phyloP scores from a whole-genome alignment of 2,113 vertebrate species.

The Odocoileus hemionus region DNA sequence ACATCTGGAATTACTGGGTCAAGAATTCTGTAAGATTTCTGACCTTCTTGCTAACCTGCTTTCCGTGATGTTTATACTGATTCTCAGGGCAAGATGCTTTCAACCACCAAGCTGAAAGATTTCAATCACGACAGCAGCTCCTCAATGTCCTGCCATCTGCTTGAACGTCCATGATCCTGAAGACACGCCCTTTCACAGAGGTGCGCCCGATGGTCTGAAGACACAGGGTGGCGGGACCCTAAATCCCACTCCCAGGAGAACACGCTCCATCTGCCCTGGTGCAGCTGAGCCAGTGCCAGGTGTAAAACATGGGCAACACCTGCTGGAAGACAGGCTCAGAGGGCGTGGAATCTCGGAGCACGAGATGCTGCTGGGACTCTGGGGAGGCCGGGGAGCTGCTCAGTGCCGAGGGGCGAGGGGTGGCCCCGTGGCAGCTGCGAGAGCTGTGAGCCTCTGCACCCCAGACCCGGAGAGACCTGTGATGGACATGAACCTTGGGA shows the following conservation, averaged over 20 bases:
- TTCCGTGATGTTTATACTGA: too few species aligned
- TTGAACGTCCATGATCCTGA: too few species aligned
- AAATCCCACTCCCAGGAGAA: fast-evolving
- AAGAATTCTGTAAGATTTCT: not conserved
- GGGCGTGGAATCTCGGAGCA: fast-evolving
- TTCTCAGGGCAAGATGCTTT: not conserved
- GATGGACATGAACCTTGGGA: fast-evolving
- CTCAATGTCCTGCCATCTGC: fast-evolving
- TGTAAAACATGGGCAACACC: fast-evolving
- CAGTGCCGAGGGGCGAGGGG: fast-evolving
- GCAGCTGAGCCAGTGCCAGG: fast-evolving
- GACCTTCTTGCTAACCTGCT: not conserved
- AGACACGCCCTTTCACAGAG: too few species aligned
- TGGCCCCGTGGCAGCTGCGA: fast-evolving
- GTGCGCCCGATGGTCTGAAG: not conserved
- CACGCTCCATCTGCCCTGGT: fast-evolving
- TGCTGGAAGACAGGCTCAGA: not conserved
- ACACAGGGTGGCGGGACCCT: fast-evolving
- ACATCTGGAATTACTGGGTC: not conserved
- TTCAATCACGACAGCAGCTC: fast-evolving
- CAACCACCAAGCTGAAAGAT: fast-evolving
- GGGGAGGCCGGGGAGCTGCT: fast-evolving
- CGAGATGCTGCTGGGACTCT: fast-evolving
- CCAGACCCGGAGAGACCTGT: fast-evolving
- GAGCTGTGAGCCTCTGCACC: fast-evolving